These are phyloP conservation scores for Trochalopteron elliotii DNA, from an alignment of 2,113 vertebrate species.

Conservation along the genomic window DNA sequence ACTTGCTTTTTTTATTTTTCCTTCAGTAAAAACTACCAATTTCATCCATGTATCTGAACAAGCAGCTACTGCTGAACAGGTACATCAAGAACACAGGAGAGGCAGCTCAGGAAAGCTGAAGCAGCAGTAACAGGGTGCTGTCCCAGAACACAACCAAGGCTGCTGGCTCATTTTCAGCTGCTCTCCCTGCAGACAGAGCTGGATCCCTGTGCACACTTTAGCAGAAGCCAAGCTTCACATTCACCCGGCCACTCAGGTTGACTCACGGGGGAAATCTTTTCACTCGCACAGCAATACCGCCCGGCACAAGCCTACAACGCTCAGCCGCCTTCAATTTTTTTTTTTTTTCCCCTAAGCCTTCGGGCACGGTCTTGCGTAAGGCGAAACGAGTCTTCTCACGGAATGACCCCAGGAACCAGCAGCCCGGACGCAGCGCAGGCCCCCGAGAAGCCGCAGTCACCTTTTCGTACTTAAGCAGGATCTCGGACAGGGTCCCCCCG, in stretches of 20 bases:
- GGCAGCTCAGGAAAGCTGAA: neutral
- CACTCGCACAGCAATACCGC: neutral
- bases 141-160: neutral
- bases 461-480: conserved; percentile 82
- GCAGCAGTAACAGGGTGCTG: neutral
- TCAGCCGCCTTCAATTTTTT: neutral
- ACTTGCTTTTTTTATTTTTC: accelerated
- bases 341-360: neutral
- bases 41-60: accelerated
- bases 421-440: neutral
- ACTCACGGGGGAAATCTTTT: neutral
- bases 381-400: accelerated
- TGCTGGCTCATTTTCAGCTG: accelerated
- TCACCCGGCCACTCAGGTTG: neutral
- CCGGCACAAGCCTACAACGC: neutral
- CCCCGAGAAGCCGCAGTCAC: conserved; percentile 52
- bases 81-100: accelerated
- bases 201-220: neutral
- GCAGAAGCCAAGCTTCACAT: neutral
- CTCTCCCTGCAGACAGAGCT: neutral
- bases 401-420: too few relatives aligned
- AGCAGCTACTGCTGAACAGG: accelerated
- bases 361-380: neutral
- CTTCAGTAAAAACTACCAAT: neutral
- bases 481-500: conserved; percentile 84